Base-by-base conservation (phyloP, 2,797 vertebrate genomes). In the Hemibagrus guttatus region DNA sequence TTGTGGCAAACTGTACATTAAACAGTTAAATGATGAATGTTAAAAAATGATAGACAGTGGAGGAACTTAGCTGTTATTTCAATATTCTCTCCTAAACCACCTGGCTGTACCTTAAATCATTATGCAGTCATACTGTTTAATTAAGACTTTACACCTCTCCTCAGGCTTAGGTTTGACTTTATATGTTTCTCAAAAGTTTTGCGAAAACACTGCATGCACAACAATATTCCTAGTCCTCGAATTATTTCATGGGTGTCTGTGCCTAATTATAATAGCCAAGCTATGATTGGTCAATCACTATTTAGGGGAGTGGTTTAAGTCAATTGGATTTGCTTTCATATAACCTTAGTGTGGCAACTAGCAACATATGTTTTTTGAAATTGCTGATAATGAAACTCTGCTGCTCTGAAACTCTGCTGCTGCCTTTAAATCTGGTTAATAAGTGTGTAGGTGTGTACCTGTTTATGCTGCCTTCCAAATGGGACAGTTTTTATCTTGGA, bases 381-480 rank as follows among this genome's bases (percentile, higher is more conserved):
- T 31, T 21, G 54, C 16, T 64, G 26, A 49, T 49, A n/a, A 81
- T 31, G 13, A 39, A 63, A 78, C 7, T 26, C 28, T 61, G 78
- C 35, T 80, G 78, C 35, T 68, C 61, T 82, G 81, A 66, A 68
- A 58, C 49, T 58, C 56, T 84, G 68, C 61, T 66, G 59, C 58
- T 66, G 21, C 85, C 80, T 63, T 75, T n/a, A 84, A 68, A 78
- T 52, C 59, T 31, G 11, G n/a, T 2, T n/a, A 26, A 63, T 39
- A 58, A 9, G 49, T 76, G 9, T 83, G 71, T 39, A 58, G 5
- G 49, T 76, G 9, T 83, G 81, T 68, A 74, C 56, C 72, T 69
- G 81, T 63, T 21, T 84, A 72, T 84, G 54, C 68, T 84, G 82
- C 82, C 54, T 69, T 83, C 52, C 54, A 58, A 71, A 71, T 71